Conservation (phyloP, 2,888 invertebrate species). For the Oligia strigilis region DNA sequence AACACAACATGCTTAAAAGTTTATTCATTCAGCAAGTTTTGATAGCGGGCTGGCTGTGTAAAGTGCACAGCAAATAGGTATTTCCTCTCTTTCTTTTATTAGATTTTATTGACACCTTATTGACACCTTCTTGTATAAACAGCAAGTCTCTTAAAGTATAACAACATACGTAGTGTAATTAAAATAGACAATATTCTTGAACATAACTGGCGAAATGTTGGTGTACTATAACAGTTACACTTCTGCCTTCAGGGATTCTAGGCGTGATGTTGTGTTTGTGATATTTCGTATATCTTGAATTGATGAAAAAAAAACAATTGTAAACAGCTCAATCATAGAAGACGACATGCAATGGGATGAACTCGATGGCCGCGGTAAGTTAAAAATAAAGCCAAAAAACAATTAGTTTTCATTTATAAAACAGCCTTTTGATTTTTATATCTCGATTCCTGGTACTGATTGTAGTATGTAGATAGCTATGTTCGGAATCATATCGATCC, state of each 20-base stretch:
- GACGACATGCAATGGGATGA: background rate
- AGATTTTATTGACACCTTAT: no score
- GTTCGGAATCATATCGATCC: background rate
- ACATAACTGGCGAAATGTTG: no score
- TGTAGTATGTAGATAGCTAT: background rate
- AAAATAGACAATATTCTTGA: no score
- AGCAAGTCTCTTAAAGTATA: background rate
- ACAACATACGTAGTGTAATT: no score
- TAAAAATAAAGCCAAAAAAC: background rate
- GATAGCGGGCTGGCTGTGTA: background rate
- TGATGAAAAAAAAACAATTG: background rate
- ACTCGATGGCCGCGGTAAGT: background rate
- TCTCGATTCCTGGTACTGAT: background rate
- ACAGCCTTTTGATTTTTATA: background rate
- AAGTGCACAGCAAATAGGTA: background rate
- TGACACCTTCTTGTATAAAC: background rate
- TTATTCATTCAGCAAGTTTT: background rate
- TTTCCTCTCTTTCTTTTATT: no score
- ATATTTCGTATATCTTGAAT: background rate
- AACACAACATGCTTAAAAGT: background rate
- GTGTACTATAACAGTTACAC: no score
- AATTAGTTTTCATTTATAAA: background rate
- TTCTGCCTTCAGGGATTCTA: no score
- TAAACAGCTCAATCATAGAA: background rate
- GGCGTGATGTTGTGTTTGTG: no score